phyloP scores from a whole-genome alignment of 2,113 vertebrate species.

The Lophotis ruficrista region DNA sequence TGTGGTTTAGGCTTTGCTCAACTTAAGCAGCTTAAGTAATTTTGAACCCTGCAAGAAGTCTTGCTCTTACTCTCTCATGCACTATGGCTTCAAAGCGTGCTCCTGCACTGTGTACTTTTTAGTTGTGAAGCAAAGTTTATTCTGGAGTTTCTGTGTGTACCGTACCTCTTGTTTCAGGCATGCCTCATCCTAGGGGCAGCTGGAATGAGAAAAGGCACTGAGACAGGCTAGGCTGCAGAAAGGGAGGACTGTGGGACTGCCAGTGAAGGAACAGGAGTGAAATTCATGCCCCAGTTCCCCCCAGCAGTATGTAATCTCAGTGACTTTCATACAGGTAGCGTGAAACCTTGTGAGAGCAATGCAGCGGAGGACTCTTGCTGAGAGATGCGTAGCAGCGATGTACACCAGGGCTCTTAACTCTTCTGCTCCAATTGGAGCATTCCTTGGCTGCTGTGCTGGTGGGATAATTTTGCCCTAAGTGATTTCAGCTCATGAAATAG shows the following conservation, averaged over 20 bases:
- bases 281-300: not conserved
- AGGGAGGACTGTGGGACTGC: not conserved
- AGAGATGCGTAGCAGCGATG: not conserved
- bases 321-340: not conserved
- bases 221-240: not conserved
- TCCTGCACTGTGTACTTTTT: not conserved
- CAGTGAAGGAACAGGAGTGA: not conserved
- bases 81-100: accelerated
- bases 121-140: not conserved
- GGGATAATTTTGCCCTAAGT: not conserved
- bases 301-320: accelerated
- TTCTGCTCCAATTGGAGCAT: not conserved
- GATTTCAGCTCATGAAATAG: not conserved
- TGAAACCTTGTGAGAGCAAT: not conserved
- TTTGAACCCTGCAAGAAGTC: not conserved
- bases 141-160: not conserved
- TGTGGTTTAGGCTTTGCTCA: not conserved
- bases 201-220: not conserved
- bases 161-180: accelerated
- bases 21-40: not conserved
- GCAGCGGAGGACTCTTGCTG: not conserved
- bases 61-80: not conserved
- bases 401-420: not conserved
- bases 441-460: not conserved
- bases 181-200: not conserved